phyloP scores from a whole-genome alignment of 2,888 invertebrate species.

The Trachelus stipa region DNA sequence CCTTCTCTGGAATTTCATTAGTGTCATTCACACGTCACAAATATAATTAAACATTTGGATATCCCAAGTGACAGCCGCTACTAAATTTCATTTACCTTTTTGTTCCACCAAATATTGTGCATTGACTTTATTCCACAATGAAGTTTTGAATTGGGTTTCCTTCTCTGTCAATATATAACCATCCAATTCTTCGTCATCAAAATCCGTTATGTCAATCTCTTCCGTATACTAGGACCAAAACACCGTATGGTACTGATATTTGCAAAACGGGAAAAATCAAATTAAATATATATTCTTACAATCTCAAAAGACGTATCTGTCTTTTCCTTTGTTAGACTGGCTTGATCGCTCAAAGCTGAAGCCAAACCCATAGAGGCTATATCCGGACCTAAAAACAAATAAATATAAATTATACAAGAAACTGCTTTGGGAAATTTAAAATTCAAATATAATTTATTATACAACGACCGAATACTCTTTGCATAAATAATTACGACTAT shows the following conservation, averaged over 20 bases:
- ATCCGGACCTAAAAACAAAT: slow-evolving; percentile 72
- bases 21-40: neutral
- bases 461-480: neutral
- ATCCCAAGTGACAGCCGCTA: neutral
- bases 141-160: slow-evolving; percentile 85
- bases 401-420: neutral
- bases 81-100: slow-evolving; percentile 69
- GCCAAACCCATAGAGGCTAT: slow-evolving; percentile 83
- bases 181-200: slow-evolving; percentile 92
- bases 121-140: slow-evolving; percentile 89
- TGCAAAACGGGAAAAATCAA: neutral
- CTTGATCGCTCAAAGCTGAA: slow-evolving; percentile 67
- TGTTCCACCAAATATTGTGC: slow-evolving; percentile 87
- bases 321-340: slow-evolving; percentile 39
- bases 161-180: slow-evolving; percentile 85
- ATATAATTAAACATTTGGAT: neutral
- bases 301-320: slow-evolving; percentile 35
- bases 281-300: slow-evolving; percentile 28
- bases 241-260: neutral
- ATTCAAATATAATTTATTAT: neutral
- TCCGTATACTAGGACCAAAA: slow-evolving; percentile 41
- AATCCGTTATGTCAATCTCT: slow-evolving; percentile 78
- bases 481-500: neutral
- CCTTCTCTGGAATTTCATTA: slow-evolving; percentile 74
- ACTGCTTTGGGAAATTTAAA: neutral